Conservation (phyloP, 1,140 invertebrate genomes). For the Calycopis cecrops region DNA sequence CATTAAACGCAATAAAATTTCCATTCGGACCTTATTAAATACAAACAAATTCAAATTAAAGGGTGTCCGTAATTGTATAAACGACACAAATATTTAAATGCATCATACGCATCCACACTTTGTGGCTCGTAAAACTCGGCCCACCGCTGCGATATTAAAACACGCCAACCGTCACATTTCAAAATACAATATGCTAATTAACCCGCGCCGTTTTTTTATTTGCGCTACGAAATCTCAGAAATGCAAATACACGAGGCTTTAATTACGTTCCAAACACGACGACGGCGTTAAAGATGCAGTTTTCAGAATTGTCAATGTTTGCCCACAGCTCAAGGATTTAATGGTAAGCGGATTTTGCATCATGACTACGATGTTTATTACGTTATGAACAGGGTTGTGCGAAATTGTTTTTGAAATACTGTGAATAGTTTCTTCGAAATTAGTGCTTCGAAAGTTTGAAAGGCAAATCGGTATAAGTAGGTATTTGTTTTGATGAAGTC, state of each 20-base stretch:
- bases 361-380: slow-evolving; percentile 60
- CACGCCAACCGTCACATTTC: slow-evolving; percentile 68
- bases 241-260: slow-evolving; percentile 65
- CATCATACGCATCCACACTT: slow-evolving; percentile 37
- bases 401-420: no score
- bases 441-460: no score
- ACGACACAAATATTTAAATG: slow-evolving; percentile 17
- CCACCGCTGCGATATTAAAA: slow-evolving; percentile 60
- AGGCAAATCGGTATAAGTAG: no score
- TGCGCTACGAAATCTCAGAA: slow-evolving; percentile 66
- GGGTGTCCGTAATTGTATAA: slow-evolving; percentile 1
- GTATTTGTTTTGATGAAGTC: no score
- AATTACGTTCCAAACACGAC: slow-evolving; percentile 68
- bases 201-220: slow-evolving; percentile 59
- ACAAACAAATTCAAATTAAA: slow-evolving; percentile 10
- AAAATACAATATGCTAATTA: slow-evolving; percentile 75
- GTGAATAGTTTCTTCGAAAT: no score
- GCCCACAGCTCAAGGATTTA: slow-evolving; percentile 33
- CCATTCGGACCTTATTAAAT: background rate
- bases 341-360: slow-evolving; percentile 59
- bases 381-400: slow-evolving; percentile 42
- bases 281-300: slow-evolving; percentile 66
- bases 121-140: slow-evolving; percentile 49
- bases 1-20: no score
- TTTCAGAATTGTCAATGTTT: slow-evolving; percentile 61